phyloP scores from a whole-genome alignment of 2,113 vertebrate genomes.

The Peromyscus leucopus region DNA sequence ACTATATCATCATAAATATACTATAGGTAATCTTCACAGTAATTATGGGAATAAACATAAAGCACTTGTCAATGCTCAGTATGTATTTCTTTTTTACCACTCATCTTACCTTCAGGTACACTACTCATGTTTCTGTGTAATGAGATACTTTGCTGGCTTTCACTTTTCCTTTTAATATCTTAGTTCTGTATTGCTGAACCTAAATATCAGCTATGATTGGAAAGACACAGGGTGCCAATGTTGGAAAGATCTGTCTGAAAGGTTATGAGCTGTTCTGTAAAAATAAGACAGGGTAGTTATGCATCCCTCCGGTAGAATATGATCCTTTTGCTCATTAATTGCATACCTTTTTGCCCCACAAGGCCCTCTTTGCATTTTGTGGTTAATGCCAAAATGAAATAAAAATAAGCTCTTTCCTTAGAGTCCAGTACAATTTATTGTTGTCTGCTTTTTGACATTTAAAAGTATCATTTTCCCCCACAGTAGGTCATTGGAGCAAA shows the following conservation, averaged over 20 bases:
- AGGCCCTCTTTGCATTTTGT: conserved; percentile 3
- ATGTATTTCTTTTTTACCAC: not conserved
- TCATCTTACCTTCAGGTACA: not conserved
- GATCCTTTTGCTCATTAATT: not conserved
- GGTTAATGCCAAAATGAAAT: not conserved
- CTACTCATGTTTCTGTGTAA: not conserved
- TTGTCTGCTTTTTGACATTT: conserved; percentile 60
- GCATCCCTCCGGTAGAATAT: not conserved
- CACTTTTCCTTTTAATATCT: conserved; percentile 4
- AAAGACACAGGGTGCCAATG: not conserved
- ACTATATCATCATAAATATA: not conserved
- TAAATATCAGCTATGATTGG: conserved; percentile 58
- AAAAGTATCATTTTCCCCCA: not conserved
- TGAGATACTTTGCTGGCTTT: not conserved
- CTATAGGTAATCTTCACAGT: not conserved
- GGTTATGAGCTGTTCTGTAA: conserved; percentile 3
- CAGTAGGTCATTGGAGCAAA: conserved; percentile 5
- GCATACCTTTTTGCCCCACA: not conserved
- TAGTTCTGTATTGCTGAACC: conserved; percentile 49
- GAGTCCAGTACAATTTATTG: not conserved
- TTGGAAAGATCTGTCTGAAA: conserved; percentile 42
- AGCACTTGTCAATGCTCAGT: not conserved
- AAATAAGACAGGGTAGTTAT: not conserved
- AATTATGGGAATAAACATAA: not conserved
- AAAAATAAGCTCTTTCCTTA: not conserved